These are phyloP conservation scores for Platyrinchus mystaceus DNA, from an alignment of 2,797 vertebrate genomes.

Conservation along the genomic window DNA sequence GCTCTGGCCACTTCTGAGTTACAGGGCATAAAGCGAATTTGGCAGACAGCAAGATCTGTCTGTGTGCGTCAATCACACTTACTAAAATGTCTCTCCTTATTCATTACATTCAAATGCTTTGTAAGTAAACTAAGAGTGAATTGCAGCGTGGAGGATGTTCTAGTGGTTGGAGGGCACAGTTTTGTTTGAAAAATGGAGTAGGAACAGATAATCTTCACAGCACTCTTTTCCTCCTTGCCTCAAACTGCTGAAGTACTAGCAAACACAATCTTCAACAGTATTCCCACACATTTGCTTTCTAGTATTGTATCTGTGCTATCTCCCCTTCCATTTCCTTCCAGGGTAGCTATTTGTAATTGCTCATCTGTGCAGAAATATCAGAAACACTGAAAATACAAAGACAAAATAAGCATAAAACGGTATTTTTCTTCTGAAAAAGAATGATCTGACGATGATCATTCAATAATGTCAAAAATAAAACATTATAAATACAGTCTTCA, in stretches of 20 bases:
- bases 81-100: slow-evolving; percentile 55
- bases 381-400: neutral
- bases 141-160: neutral
- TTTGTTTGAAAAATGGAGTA: neutral
- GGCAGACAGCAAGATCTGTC: slow-evolving; percentile 50
- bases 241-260: neutral
- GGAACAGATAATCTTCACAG: neutral
- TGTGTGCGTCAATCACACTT: slow-evolving; percentile 28
- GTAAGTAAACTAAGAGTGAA: slow-evolving; percentile 39
- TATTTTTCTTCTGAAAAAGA: neutral
- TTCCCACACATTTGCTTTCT: neutral
- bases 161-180: neutral
- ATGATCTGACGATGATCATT: too few species aligned
- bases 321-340: neutral
- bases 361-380: neutral
- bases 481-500: neutral
- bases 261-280: neutral
- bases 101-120: slow-evolving; percentile 45
- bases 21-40: slow-evolving; percentile 22
- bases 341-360: neutral
- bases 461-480: neutral
- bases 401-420: neutral
- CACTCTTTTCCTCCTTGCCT: neutral
- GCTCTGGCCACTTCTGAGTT: slow-evolving; percentile 8
- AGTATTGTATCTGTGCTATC: neutral